A percentile compares a stretch with the other conserved stretches of the same genome.
Evolutionary conservation across 2,888 invertebrate genomes (phyloP).

Genomic region (Apomyelois bistriatella): DNA sequence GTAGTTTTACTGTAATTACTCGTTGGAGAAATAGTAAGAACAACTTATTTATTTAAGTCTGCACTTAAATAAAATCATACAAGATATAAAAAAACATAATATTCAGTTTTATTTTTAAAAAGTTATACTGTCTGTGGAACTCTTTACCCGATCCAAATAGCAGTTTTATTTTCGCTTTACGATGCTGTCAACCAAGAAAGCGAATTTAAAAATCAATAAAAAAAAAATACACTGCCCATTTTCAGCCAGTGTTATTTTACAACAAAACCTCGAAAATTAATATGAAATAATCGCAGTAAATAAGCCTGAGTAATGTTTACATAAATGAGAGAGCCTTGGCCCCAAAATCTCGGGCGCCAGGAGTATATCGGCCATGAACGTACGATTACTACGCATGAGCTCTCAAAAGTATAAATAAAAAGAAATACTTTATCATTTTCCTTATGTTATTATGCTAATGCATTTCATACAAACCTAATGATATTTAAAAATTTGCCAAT

Average conservation of each 20-base stretch:
- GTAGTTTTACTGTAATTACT: too few relatives aligned
- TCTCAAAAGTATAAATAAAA: not conserved
- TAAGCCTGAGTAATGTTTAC: conserved; percentile 29
- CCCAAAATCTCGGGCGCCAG: conserved; percentile 16
- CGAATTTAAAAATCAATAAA: not conserved
- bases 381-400: not conserved
- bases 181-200: not conserved
- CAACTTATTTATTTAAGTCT: too few relatives aligned
- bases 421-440: not conserved
- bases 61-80: too few relatives aligned
- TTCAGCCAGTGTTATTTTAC: not conserved
- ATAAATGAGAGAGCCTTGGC: conserved; percentile 30
- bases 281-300: conserved; percentile 12
- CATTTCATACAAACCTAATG: not conserved
- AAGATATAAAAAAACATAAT: too few relatives aligned
- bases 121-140: too few relatives aligned
- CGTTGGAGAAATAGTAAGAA: too few relatives aligned
- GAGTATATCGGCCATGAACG: not conserved
- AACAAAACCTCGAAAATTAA: conserved; percentile 4
- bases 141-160: too few relatives aligned
- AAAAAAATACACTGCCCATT: too few relatives aligned
- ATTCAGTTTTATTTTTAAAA: too few relatives aligned
- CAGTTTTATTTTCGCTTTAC: too few relatives aligned
- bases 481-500: not conserved
- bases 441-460: not conserved